These are phyloP conservation scores for Aricia artaxerxes DNA, from an alignment of 2,888 invertebrate species.

Conservation along the genomic window DNA sequence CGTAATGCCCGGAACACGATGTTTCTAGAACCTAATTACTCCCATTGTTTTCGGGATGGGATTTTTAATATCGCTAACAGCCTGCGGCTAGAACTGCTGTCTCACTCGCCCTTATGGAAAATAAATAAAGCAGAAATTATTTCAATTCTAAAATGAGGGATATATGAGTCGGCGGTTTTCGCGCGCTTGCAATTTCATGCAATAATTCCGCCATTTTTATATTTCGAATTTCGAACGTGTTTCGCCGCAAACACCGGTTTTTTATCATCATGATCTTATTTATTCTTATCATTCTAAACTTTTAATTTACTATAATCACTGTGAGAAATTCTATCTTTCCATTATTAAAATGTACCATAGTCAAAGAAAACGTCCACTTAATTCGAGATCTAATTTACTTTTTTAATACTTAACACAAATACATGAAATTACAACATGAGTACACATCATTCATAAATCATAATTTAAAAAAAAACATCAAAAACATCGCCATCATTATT, in stretches of 20 bases:
- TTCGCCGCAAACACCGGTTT: neutral
- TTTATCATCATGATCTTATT: neutral
- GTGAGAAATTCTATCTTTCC: no score
- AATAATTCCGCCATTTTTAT: slow-evolving; percentile 13
- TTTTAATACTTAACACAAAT: no score
- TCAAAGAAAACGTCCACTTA: no score
- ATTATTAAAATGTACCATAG: no score
- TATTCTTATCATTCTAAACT: neutral
- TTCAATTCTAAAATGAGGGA: slow-evolving; percentile 68
- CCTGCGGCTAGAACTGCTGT: slow-evolving; percentile 52
- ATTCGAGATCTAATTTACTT: no score
- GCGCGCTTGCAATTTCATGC: slow-evolving; percentile 42
- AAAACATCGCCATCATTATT: no score
- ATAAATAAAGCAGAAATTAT: slow-evolving; percentile 73
- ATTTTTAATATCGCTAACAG: slow-evolving; percentile 41
- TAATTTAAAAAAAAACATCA: no score
- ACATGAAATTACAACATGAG: no score
- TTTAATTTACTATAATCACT: no score
- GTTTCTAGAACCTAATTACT: slow-evolving; percentile 27
- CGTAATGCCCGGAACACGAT: neutral
- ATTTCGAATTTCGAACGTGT: slow-evolving; percentile 12
- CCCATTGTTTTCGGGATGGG: slow-evolving; percentile 31
- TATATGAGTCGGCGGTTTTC: slow-evolving; percentile 59
- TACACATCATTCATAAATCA: no score
- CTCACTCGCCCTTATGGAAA: slow-evolving; percentile 68